Percentiles rank a stretch among this genome's conserved stretches.
These are phyloP conservation scores for Folsomia candida DNA, from an alignment of 2,888 invertebrate genomes.

Conservation along the genomic window DNA sequence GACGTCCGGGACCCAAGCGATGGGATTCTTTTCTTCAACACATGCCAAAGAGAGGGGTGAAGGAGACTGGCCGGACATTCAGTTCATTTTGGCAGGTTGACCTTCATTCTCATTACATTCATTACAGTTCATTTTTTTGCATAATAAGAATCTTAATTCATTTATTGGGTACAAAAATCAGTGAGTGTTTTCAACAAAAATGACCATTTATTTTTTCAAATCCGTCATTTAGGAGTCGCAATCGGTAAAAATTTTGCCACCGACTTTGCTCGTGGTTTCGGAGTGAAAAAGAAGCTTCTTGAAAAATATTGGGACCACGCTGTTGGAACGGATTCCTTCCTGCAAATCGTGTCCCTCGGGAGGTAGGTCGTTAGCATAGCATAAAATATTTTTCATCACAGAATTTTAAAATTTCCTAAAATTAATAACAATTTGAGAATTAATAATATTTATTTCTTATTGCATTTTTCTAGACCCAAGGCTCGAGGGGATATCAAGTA, in stretches of 20 bases:
- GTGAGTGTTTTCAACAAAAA: too few relatives aligned
- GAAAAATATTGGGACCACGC: conserved; percentile 43
- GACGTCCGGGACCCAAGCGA: conserved; percentile 40
- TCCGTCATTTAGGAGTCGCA: too few relatives aligned
- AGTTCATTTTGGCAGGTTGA: conserved; percentile 29
- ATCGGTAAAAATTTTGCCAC: conserved; percentile 39
- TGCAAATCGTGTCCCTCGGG: conserved; percentile 37
- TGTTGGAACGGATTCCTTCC: conserved; percentile 38
- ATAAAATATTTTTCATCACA: too few relatives aligned
- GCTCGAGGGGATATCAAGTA: too few relatives aligned
- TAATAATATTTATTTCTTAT: background rate
- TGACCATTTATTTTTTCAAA: too few relatives aligned
- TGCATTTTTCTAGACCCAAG: background rate
- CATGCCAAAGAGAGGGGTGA: conserved; percentile 40
- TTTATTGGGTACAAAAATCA: too few relatives aligned
- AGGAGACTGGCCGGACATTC: conserved; percentile 36
- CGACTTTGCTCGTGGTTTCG: conserved; percentile 44
- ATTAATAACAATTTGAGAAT: background rate
- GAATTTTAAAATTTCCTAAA: too few relatives aligned
- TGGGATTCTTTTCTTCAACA: conserved; percentile 38
- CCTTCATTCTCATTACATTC: too few relatives aligned
- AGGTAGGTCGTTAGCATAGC: conserved; percentile 37
- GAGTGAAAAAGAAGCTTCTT: conserved; percentile 28
- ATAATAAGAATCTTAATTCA: too few relatives aligned
- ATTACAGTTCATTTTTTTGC: too few relatives aligned